Base-by-base conservation (phyloP, 2,113 vertebrate species). In the Pogona vitticeps region DNA sequence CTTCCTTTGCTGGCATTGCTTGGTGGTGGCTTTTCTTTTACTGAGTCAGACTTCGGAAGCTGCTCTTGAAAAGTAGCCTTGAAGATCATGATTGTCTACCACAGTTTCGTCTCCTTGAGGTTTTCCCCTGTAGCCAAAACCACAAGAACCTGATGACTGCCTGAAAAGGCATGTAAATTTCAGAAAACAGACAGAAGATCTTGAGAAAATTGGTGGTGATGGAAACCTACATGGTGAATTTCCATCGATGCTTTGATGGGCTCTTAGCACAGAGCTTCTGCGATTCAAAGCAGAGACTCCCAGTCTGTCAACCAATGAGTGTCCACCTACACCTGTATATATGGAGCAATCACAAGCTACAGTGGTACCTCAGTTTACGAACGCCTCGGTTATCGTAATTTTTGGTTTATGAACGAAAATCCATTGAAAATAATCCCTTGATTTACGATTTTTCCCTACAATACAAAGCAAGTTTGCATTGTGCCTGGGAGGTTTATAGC, bases 31-130 rank as follows among this genome's bases (percentile, higher is more conserved):
- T 52, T 61, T 23, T n/a, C 33, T 63, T 65, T 76, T 15, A 33
- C 63, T 81, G 85, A 86, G 85, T 86, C 78, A 86, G 68, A 86
- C 58, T 86, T 52, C 31, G 18, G 80, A 73, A 86, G 63, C 58
- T 28, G 38, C 28, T 81, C 70, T 80, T 46, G 15, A 21, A 72
- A 61, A 71, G 77, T 46, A 73, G 78, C 38, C 31, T 46, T 81
- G 31, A 65, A 65, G 73, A 63, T 80, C 21, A 31, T 36, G 46
- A 26, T 76, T 63, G n/a, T 21, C 71, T 23, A 14, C 3, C 38
- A 26, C 40, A 7, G n/a, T 59, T 58, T 38, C 21, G 3, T 33
- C 67, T 8, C 2, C 18, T 73, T 80, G 77, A 73, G 70, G 38
- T 36, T 28, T 38, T 18, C 58, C 33, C 56, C 46, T 80, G 52